Evolutionary conservation across 2,113 vertebrate genomes (phyloP).

Genomic region (Lipophrys pholis): DNA sequence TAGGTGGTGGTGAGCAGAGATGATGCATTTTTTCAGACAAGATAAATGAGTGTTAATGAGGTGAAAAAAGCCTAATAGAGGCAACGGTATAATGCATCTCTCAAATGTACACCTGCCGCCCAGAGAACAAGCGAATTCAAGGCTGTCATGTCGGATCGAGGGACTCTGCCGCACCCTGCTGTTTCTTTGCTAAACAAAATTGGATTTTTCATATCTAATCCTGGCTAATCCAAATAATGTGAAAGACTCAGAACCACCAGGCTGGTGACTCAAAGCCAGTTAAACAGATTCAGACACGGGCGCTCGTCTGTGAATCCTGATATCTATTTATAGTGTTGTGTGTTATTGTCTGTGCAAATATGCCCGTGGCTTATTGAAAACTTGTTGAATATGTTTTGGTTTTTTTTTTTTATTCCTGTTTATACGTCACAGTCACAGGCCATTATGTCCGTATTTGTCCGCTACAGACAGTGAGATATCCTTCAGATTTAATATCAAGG

Average conservation of each 20-base stretch:
- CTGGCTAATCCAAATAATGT: constrained; percentile 23
- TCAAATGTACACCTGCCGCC: constrained; percentile 13
- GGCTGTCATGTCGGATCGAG: not conserved
- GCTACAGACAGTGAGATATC: no score
- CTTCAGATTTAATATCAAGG: no score
- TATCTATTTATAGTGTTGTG: not conserved
- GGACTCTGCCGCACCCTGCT: not conserved
- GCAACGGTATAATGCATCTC: constrained; percentile 7
- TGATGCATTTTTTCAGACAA: not conserved
- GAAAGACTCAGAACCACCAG: constrained; percentile 7
- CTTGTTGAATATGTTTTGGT: no score
- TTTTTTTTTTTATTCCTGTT: no score
- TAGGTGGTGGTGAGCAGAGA: no score
- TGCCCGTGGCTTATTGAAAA: no score
- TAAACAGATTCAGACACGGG: not conserved
- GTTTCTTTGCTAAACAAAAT: constrained; percentile 15
- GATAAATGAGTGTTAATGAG: constrained; percentile 10
- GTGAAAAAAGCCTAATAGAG: constrained; percentile 5
- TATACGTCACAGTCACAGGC: no score
- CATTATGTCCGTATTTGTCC: no score
- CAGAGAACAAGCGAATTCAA: constrained; percentile 1
- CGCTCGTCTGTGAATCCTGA: not conserved
- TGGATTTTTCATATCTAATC: constrained; percentile 13
- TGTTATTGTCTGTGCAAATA: constrained; percentile 3
- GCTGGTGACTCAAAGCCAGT: no score